A percentile compares a stretch with the other conserved stretches of the same genome.
Evolutionary conservation across 2,888 invertebrate genomes (phyloP).

Genomic region (Amblyjoppa fuscipennis): DNA sequence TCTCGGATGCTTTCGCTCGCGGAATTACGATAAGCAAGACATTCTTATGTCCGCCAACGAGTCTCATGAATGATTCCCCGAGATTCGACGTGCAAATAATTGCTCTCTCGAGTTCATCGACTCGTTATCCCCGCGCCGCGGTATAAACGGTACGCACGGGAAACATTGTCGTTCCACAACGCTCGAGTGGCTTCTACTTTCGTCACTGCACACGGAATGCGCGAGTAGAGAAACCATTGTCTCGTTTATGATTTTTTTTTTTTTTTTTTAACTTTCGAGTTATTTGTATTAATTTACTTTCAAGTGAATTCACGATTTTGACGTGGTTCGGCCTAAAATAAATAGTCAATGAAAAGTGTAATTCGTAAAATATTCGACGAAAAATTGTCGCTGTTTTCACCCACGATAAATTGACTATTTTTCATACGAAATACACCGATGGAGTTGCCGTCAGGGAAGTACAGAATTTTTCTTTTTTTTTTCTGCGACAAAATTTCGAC

Average conservation of each 20-base stretch:
- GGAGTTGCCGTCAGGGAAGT: not conserved
- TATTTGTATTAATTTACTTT: too few species aligned
- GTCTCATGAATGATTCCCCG: not conserved
- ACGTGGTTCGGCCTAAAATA: too few species aligned
- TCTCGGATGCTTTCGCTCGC: not conserved
- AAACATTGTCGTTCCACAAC: not conserved
- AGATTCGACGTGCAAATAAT: constrained; percentile 7
- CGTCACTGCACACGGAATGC: too few species aligned
- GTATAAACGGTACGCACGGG: not conserved
- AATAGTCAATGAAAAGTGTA: too few species aligned
- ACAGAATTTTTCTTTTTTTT: not conserved
- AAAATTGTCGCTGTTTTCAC: too few species aligned
- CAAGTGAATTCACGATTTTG: too few species aligned
- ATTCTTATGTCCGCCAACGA: not conserved
- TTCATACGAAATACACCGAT: not conserved
- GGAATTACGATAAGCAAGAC: not conserved
- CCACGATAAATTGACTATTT: not conserved
- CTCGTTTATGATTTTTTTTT: too few species aligned
- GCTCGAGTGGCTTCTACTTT: not conserved
- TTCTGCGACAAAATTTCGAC: not conserved
- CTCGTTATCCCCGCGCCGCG: not conserved
- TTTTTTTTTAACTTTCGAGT: too few species aligned
- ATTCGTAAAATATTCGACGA: too few species aligned
- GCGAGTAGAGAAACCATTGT: too few species aligned
- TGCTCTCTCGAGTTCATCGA: constrained; percentile 5